Evolutionary conservation across 2,113 vertebrate genomes (phyloP).

Genomic region (Halcyon senegalensis): DNA sequence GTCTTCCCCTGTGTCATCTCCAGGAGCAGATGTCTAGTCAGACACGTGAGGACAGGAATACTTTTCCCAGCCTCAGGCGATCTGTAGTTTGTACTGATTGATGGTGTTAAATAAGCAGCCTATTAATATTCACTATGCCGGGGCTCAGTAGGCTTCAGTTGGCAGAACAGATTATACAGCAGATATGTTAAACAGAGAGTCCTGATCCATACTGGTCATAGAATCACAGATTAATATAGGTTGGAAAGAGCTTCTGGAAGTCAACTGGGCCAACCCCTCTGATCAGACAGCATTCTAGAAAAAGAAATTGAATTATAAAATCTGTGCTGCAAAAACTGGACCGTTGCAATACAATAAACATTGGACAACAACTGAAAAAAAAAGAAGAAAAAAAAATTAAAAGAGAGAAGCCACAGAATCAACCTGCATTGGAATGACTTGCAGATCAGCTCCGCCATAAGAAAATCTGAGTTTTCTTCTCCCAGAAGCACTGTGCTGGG

Average conservation of each 20-base stretch:
- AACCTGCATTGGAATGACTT: neutral
- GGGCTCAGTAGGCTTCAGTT: neutral
- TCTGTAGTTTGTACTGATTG: constrained; percentile 9
- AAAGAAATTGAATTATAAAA: neutral
- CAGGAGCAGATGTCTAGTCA: neutral
- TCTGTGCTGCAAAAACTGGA: neutral
- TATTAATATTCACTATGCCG: constrained; percentile 7
- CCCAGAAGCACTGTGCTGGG: neutral
- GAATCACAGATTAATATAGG: neutral
- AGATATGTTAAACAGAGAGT: neutral
- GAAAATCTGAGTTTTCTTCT: neutral
- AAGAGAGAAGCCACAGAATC: neutral
- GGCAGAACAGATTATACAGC: neutral
- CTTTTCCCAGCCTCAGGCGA: neutral
- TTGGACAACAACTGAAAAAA: neutral
- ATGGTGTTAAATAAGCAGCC: neutral
- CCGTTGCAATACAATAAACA: neutral
- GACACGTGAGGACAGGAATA: neutral
- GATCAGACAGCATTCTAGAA: neutral
- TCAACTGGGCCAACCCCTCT: neutral
- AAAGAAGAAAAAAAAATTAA: no score
- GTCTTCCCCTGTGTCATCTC: neutral
- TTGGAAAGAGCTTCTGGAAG: neutral
- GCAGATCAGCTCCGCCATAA: neutral
- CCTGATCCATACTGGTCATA: neutral